phyloP scores from a whole-genome alignment of 92 coral and sea anemone species.

The Porites rus region DNA sequence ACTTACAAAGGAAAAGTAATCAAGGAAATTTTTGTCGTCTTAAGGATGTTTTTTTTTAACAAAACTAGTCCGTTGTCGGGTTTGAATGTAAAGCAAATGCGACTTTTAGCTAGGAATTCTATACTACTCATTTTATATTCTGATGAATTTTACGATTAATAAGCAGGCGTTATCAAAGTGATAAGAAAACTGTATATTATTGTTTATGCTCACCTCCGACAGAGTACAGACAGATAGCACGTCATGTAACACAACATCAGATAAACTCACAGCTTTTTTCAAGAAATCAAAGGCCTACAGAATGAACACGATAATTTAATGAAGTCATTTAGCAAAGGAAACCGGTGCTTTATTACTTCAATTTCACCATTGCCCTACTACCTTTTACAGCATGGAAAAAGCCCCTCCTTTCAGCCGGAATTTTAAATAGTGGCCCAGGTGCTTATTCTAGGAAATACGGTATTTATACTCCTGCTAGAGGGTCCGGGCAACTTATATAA shows the following conservation, averaged over 20 bases:
- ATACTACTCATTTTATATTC: neutral
- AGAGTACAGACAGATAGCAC: slow-evolving; percentile 69
- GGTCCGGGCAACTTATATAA: neutral
- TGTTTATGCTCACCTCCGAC: slow-evolving; percentile 71
- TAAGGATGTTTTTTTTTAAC: neutral
- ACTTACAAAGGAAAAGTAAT: no score
- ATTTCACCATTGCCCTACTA: no score
- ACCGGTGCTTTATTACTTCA: no score
- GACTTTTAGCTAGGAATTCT: neutral
- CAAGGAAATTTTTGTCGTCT: no score
- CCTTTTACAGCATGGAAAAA: no score
- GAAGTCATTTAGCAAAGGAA: neutral
- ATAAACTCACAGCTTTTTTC: slow-evolving; percentile 74
- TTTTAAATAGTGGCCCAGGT: no score
- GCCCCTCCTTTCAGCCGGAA: no score
- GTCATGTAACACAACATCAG: slow-evolving; percentile 80
- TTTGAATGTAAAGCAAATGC: neutral
- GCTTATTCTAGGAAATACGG: no score
- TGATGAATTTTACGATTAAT: no score
- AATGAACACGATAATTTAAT: neutral
- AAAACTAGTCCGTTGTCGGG: neutral
- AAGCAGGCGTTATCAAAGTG: neutral
- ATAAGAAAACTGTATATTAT: neutral
- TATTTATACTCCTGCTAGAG: no score
- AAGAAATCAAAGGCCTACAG: slow-evolving; percentile 80